Evolutionary conservation across 2,888 invertebrate genomes (phyloP).

Genomic region (Panopea generosa): DNA sequence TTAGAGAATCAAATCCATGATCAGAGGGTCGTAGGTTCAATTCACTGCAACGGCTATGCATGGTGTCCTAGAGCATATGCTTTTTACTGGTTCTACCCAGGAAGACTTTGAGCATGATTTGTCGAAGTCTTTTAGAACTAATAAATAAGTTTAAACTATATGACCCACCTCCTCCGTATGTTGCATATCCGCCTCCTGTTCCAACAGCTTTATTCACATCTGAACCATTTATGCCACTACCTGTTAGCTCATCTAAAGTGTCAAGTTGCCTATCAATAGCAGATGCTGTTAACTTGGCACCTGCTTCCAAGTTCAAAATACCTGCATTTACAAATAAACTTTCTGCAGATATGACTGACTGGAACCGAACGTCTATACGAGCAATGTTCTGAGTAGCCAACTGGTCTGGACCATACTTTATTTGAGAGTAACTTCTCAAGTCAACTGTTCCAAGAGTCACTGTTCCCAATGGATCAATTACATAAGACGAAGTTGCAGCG

Average conservation of each 20-base stretch:
- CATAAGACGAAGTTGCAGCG: constrained; percentile 46
- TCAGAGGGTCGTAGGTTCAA: too few relatives aligned
- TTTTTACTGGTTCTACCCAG: too few relatives aligned
- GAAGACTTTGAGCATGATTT: too few relatives aligned
- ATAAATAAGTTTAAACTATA: too few relatives aligned
- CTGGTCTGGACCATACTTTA: constrained; percentile 67
- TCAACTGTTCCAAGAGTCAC: constrained; percentile 69
- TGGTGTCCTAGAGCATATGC: too few relatives aligned
- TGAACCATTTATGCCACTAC: constrained; percentile 54
- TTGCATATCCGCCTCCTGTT: constrained; percentile 76
- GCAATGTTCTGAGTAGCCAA: constrained; percentile 60
- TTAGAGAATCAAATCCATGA: too few relatives aligned
- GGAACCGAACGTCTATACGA: constrained; percentile 66
- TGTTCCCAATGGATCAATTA: constrained; percentile 55
- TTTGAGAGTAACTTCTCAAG: constrained; percentile 66
- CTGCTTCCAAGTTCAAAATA: constrained; percentile 71
- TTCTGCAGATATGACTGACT: constrained; percentile 72
- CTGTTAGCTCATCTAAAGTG: constrained; percentile 60
- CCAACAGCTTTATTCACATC: constrained; percentile 26
- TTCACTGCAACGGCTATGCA: too few relatives aligned
- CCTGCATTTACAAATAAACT: constrained; percentile 65
- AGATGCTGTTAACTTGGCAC: constrained; percentile 70
- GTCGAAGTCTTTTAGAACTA: too few relatives aligned
- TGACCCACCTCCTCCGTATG: constrained; percentile 66
- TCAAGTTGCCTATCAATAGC: constrained; percentile 69